phyloP scores from a whole-genome alignment of 2,797 vertebrate genomes.

The Malacoraja senta region DNA sequence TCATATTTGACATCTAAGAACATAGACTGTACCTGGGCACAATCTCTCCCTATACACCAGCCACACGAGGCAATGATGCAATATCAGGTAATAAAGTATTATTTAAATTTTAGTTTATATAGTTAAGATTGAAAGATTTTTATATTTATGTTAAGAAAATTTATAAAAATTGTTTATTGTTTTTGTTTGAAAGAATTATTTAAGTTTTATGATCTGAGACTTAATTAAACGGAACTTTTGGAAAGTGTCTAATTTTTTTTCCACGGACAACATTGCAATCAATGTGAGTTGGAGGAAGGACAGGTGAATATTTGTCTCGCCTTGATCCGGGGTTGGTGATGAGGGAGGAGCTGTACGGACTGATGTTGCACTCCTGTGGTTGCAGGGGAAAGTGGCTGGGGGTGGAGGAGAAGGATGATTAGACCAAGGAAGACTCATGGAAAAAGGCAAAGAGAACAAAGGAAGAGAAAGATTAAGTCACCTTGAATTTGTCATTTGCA shows the following conservation, averaged over 20 bases:
- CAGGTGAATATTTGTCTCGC: neutral
- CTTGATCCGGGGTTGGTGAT: neutral
- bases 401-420: too few species aligned
- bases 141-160: conserved; percentile 35
- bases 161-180: conserved; percentile 26
- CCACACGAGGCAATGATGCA: neutral
- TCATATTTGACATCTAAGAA: neutral
- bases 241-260: neutral
- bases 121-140: conserved; percentile 27
- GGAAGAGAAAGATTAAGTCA: too few species aligned
- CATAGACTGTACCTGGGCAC: neutral
- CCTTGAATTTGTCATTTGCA: too few species aligned
- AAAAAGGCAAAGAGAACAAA: too few species aligned
- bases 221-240: conserved; percentile 30
- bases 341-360: too few species aligned
- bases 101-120: conserved; percentile 10
- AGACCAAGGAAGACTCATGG: too few species aligned
- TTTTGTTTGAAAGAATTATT: conserved; percentile 25
- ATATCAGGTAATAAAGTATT: neutral
- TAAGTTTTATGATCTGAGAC: conserved; percentile 23
- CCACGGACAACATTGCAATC: neutral
- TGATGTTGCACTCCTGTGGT: too few species aligned
- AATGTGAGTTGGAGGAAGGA: neutral
- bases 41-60: neutral
- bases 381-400: too few species aligned